Evolutionary conservation across 2,797 vertebrate species (phyloP), one percentile per base, ranked within the genome.

Genomic region (Manis pentadactyla): DNA sequence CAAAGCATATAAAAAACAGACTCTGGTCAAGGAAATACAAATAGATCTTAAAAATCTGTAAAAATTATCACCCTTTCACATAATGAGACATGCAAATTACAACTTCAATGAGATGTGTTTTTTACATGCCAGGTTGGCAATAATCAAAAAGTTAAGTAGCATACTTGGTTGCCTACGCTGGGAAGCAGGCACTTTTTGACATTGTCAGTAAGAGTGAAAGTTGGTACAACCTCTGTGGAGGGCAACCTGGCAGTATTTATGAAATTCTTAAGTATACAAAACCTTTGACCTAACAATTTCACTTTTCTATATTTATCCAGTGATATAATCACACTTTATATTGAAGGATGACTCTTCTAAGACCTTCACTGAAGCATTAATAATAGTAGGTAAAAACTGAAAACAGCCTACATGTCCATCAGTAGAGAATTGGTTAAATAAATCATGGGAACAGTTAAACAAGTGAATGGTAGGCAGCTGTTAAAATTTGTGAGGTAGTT

Each of bases 51-150:
- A 79, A 92, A 94, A 63, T 89, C 29, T 27, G 12, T 82, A 89
- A 83, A 85, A 93, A 79, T 71, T 19, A 37, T 81, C 37, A 79
- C 51, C 55, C 37, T 95, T 93, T 95, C 57, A 92, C 86, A 83
- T 68, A 71, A 86, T 9, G 59, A 90, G 51, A 21, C 55, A 64
- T 53, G 9, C 18, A 42, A 49, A 73, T 93, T 81, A 49, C 13
- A 95, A 57, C 37, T 82, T 25, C 66, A 84, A 7, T 74, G 64
- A 93, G 84, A 66, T 37, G 1, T 82, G 42, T 61, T 81, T 93
- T 87, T 90, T 81, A 66, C n/a, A 46, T 83, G 53, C 39, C 39
- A n/a, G 23, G 37, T 82, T 94, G 92, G 85, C 51, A 96, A 42
- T 68, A 90, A 63, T 71, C 5, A 71, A 82, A 74, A 81, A 31